These are phyloP conservation scores for Bradynema listronoti DNA, from an alignment of 1,140 invertebrate genomes.

Conservation along the genomic window DNA sequence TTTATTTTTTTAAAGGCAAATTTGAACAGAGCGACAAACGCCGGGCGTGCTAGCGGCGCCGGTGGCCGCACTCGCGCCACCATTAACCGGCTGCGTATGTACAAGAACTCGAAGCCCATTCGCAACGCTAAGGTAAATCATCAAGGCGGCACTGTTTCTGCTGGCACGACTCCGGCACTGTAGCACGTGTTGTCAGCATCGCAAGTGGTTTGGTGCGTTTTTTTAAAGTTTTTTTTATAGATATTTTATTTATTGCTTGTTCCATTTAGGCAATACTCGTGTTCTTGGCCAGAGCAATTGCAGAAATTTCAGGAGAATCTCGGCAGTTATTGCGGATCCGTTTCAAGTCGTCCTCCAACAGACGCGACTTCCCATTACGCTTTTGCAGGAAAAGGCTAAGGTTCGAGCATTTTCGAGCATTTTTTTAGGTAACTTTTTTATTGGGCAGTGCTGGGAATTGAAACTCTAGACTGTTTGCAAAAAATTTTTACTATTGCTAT, in stretches of 20 bases:
- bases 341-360: slow-evolving; percentile 96
- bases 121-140: slow-evolving; percentile 83
- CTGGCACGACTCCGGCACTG: slow-evolving; percentile 75
- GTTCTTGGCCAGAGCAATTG: slow-evolving; percentile 77
- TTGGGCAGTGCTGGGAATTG: too few species aligned
- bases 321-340: slow-evolving; percentile 84
- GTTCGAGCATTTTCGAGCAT: too few species aligned
- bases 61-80: slow-evolving; percentile 86
- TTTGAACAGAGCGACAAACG: too few species aligned
- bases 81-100: slow-evolving; percentile 82
- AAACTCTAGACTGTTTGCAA: too few species aligned
- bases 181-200: slow-evolving; percentile 86
- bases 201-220: slow-evolving; percentile 82
- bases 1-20: too few species aligned
- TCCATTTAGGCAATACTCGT: slow-evolving; percentile 62
- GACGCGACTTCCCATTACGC: slow-evolving; percentile 82
- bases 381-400: slow-evolving; percentile 86
- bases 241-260: slow-evolving; percentile 12
- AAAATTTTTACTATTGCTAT: too few species aligned
- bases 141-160: slow-evolving; percentile 86
- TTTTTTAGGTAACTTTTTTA: too few species aligned
- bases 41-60: too few species aligned
- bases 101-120: slow-evolving; percentile 89
- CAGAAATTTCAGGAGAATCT: slow-evolving; percentile 96
- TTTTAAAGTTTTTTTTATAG: not conserved